phyloP scores from a whole-genome alignment of 1,140 invertebrate species.

The Atta texana region DNA sequence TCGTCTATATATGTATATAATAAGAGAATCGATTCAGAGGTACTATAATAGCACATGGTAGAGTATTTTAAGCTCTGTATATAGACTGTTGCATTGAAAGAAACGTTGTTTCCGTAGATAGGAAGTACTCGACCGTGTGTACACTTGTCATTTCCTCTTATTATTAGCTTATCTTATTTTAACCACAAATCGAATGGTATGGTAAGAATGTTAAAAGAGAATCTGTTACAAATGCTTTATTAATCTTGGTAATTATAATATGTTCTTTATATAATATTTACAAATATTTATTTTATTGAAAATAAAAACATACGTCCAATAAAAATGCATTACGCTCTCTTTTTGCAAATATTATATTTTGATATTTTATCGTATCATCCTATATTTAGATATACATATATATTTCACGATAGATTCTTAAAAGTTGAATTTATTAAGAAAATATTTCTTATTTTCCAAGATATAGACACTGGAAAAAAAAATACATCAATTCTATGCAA shows the following conservation, averaged over 20 bases:
- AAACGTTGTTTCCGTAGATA: constrained; percentile 59
- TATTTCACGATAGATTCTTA: background rate
- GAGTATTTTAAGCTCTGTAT: constrained; percentile 65
- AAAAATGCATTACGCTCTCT: background rate
- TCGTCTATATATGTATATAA: constrained; percentile 47
- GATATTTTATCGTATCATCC: background rate
- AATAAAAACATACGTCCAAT: background rate
- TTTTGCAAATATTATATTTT: background rate
- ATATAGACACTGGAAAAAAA: background rate
- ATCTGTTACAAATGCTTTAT: background rate
- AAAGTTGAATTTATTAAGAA: background rate
- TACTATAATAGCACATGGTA: constrained; percentile 32
- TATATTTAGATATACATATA: too few species aligned
- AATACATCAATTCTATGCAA: constrained; percentile 44
- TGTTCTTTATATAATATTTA: background rate
- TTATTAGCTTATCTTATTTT: constrained; percentile 58
- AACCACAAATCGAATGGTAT: background rate
- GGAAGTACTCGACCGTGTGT: constrained; percentile 29
- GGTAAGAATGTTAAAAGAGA: background rate
- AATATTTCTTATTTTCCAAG: background rate
- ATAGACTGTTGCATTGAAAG: constrained; percentile 61
- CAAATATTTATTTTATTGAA: background rate
- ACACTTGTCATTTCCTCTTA: constrained; percentile 54
- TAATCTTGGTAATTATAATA: background rate
- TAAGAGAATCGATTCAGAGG: constrained; percentile 63